Base-by-base conservation (phyloP, 1,140 invertebrate genomes). In the Atta colombica region DNA sequence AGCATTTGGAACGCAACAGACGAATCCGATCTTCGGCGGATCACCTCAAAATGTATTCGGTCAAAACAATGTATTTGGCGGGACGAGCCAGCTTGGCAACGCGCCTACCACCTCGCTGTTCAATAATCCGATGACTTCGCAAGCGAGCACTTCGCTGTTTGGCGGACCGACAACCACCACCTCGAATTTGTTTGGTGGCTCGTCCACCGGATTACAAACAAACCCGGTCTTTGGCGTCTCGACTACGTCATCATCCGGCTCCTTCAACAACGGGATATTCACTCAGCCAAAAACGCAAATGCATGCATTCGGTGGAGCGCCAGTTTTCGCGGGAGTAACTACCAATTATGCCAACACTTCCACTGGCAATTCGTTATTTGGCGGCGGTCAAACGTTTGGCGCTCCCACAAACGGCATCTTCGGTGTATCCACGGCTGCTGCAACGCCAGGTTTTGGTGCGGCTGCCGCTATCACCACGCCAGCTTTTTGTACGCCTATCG, bases 61-160 rank as follows among this genome's bases (percentile, higher is more conserved):
- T 0, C 93, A 94, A 68, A 89, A 72, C 31, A 93, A 88, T 58
- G 82, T 93, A 3, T 95, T 95, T n/a, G 61, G 90, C 0, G 92
- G 91, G 25, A 61, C 84, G 16, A 25, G 71, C 0, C 93, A 94
- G 53, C n/a, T 86, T 12, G 85, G 80, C 14, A 58, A 77, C n/a
- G 71, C 74, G 0, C 12, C 91, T 7, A 53, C 89, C 6, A 61
- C 65, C 12, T 87, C 92, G 2, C 35, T 90, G 21, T 94, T 95
- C 69, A 92, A 87, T 14, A 86, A 69, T 7, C 35, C 86, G 4
- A 87, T 90, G 16, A 85, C 87, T 1, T 55, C 81, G 68, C 92
- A 91, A 65, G 14, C 88, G 21, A 87, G 55, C 45, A n/a, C 84
- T n/a, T 77, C 86, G 25, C 21, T 90, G 21, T 90, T 92, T 10